phyloP scores from a whole-genome alignment of 2,797 vertebrate genomes.

The Anomalospiza imberbis region DNA sequence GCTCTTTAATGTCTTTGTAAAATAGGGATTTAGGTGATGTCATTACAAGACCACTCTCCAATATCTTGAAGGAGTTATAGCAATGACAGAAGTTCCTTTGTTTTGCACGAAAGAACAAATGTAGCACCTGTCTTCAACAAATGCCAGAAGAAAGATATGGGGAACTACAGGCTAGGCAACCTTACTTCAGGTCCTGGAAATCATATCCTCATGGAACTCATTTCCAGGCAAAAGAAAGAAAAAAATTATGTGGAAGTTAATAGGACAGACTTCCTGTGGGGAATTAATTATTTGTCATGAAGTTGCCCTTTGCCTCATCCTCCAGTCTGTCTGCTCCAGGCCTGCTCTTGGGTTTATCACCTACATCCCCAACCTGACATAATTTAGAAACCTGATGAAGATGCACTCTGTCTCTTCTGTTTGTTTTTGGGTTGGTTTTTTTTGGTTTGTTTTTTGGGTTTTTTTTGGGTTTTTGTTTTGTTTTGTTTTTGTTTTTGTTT shows the following conservation, averaged over 20 bases:
- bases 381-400: neutral
- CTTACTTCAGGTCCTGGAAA: neutral
- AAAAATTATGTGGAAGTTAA: neutral
- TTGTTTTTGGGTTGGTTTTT: neutral
- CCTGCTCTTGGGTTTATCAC: neutral
- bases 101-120: neutral
- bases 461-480: no score
- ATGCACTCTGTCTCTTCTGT: neutral
- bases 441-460: no score
- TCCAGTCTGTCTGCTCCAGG: neutral
- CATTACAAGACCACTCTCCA: neutral
- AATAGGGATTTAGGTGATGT: neutral
- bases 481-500: neutral
- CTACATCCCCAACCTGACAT: neutral
- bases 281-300: neutral
- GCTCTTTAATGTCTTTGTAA: neutral
- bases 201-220: neutral
- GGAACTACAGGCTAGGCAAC: neutral
- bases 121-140: neutral
- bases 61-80: neutral
- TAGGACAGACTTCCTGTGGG: neutral
- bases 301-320: neutral
- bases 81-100: neutral
- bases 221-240: neutral
- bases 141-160: neutral